Evolutionary conservation across 2,113 vertebrate genomes (phyloP).

Genomic region (Sula dactylatra): DNA sequence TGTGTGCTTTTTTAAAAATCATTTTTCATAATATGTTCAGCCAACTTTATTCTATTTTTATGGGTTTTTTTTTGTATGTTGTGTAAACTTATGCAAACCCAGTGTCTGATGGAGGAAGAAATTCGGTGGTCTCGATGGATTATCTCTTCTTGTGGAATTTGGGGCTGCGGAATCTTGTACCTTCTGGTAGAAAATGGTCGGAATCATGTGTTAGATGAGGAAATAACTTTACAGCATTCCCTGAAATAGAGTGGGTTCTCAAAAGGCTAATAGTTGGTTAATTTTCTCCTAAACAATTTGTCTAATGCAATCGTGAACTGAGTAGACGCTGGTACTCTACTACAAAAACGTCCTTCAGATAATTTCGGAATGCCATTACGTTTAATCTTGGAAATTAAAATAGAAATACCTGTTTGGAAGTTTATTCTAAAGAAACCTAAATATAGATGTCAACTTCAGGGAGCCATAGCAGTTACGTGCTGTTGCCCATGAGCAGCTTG

Average conservation of each 20-base stretch:
- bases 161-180: background rate
- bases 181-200: background rate
- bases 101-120: background rate
- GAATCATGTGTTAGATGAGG: background rate
- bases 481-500: background rate
- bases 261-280: background rate
- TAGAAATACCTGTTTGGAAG: background rate
- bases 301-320: background rate
- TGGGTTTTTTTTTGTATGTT: too few species aligned
- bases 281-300: background rate
- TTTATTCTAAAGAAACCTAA: background rate
- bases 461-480: rapidly evolving
- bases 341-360: background rate
- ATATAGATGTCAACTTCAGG: background rate
- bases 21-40: background rate
- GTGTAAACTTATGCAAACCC: background rate
- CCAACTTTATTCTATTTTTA: background rate
- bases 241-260: background rate
- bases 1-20: rapidly evolving
- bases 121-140: background rate
- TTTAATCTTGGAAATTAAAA: background rate
- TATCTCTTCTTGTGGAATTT: background rate
- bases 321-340: background rate
- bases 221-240: background rate
- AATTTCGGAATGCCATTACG: background rate